A percentile compares a stretch with the other conserved stretches of the same genome.
phyloP scores from a whole-genome alignment of 1,140 invertebrate genomes.

The Tetragnatha versicolor region DNA sequence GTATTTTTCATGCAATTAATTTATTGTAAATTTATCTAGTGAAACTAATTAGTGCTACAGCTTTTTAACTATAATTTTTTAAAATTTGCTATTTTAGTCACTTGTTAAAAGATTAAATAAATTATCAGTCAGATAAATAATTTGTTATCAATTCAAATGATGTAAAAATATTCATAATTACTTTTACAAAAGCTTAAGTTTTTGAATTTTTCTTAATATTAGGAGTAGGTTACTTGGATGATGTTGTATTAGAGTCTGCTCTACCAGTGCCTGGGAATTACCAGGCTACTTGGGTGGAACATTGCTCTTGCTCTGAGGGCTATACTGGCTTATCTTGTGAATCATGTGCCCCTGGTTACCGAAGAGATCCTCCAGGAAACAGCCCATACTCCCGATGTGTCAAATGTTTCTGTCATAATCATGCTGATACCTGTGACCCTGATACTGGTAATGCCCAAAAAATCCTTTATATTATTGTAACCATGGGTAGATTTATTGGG shows the following conservation, averaged over 20 bases:
- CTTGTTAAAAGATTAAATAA: no score
- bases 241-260: constrained; percentile 86
- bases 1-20: no score
- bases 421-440: constrained; percentile 93
- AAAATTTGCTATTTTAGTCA: no score
- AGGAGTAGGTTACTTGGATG: constrained; percentile 89
- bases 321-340: constrained; percentile 95
- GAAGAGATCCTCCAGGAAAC: constrained; percentile 85
- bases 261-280: constrained; percentile 78
- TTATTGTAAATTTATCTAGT: no score
- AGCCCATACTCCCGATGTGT: constrained; percentile 94
- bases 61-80: no score
- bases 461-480: no score
- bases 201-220: not conserved
- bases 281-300: constrained; percentile 89
- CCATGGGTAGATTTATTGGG: no score
- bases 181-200: no score
- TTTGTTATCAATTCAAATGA: no score
- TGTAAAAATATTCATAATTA: no score
- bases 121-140: no score
- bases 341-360: constrained; percentile 90
- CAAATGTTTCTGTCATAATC: constrained; percentile 93
- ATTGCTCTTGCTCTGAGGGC: constrained; percentile 88
- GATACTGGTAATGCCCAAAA: constrained; percentile 81
- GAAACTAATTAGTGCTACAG: no score